A percentile compares a stretch with the other conserved stretches of the same genome.
Evolutionary conservation across 2,888 invertebrate species (phyloP).

Genomic region (Tetragonula carbonaria): DNA sequence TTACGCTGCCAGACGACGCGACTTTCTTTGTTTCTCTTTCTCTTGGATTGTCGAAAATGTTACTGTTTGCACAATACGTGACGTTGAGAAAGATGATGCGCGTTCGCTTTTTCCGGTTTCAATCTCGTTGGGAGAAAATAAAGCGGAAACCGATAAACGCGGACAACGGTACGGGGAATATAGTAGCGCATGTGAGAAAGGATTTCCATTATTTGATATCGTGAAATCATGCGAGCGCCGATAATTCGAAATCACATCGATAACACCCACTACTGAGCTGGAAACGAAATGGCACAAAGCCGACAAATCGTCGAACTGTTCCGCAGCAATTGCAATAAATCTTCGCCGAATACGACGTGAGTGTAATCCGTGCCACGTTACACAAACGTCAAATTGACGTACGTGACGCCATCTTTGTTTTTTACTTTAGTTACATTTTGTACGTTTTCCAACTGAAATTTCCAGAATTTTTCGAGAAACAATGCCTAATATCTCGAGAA

Average conservation of each 20-base stretch:
- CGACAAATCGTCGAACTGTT: constrained; percentile 33
- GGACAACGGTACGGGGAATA: neutral
- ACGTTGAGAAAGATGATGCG: constrained; percentile 41
- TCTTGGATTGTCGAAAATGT: neutral
- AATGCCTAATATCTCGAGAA: too few relatives aligned
- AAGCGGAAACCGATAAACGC: neutral
- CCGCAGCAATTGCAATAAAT: constrained; percentile 39
- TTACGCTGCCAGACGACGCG: too few relatives aligned
- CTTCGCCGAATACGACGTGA: constrained; percentile 8
- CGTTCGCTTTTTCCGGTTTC: neutral
- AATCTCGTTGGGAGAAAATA: neutral
- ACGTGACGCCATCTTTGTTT: neutral
- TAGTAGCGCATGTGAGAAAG: constrained; percentile 28
- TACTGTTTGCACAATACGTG: constrained; percentile 11
- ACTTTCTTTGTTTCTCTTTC: constrained; percentile 14
- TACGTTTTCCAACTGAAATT: neutral
- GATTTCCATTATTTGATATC: constrained; percentile 9
- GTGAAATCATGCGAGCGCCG: constrained; percentile 17
- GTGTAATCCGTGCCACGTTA: neutral
- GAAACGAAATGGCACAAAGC: constrained; percentile 35
- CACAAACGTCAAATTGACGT: constrained; percentile 16
- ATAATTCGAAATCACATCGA: constrained; percentile 48
- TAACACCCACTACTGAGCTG: constrained; percentile 46
- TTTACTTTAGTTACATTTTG: constrained; percentile 1
- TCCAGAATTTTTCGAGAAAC: too few relatives aligned